Evolutionary conservation across 2,888 invertebrate genomes (phyloP).

Genomic region (Acanthosepion esculentum): DNA sequence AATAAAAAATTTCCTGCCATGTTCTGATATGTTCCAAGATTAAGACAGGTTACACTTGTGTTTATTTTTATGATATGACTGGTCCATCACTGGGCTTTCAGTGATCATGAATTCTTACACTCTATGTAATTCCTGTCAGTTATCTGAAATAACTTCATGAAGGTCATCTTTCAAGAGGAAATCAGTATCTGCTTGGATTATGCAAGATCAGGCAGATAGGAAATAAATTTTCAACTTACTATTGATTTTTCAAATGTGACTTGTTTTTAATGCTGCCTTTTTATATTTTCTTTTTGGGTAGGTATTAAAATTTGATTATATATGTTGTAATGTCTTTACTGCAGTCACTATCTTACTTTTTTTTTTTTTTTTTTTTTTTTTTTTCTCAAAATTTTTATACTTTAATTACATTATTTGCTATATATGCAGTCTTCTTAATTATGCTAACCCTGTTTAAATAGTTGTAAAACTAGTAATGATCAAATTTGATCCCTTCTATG

Average conservation of each 20-base stretch:
- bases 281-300: not conserved
- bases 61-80: too few species aligned
- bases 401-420: not conserved
- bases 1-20: not conserved
- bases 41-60: too few species aligned
- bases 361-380: too few species aligned
- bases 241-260: not conserved
- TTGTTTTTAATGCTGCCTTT: too few species aligned
- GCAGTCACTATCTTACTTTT: not conserved
- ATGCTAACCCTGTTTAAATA: not conserved
- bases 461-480: not conserved
- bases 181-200: not conserved
- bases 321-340: not conserved
- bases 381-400: not conserved
- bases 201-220: conserved; percentile 20
- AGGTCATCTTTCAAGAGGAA: conserved; percentile 3
- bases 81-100: not conserved
- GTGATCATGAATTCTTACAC: not conserved
- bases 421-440: not conserved
- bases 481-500: not conserved
- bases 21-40: conserved; percentile 15
- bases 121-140: not conserved
- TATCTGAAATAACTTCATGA: not conserved
- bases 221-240: conserved; percentile 33
- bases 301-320: not conserved